phyloP scores from a whole-genome alignment of 2,113 vertebrate species.

The Tachysurus vachellii region DNA sequence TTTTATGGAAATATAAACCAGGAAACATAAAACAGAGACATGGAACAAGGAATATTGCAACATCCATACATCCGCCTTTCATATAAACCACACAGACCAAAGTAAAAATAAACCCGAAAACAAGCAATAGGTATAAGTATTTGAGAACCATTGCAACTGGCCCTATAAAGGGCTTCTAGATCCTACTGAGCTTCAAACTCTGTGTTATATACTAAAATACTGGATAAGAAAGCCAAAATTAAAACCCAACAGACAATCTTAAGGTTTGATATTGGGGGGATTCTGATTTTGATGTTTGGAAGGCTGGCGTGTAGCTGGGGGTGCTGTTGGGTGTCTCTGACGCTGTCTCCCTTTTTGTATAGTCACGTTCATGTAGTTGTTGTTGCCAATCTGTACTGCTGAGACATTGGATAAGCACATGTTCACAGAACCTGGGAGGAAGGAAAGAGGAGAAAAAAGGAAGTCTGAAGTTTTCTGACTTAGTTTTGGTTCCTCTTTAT shows the following conservation, averaged over 20 bases:
- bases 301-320: constrained; percentile 32
- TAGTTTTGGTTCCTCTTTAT: not conserved
- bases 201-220: not conserved
- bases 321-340: constrained; percentile 64
- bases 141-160: not conserved
- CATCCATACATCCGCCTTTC: not conserved
- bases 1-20: not conserved
- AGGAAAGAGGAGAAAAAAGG: not conserved
- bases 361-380: constrained; percentile 55
- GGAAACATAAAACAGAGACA: not conserved
- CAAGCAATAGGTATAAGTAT: not conserved
- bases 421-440: not conserved
- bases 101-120: not conserved
- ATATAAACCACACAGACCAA: not conserved
- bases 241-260: not conserved
- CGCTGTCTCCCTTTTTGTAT: not conserved
- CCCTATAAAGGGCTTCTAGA: not conserved
- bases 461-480: not conserved
- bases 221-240: not conserved
- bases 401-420: constrained; percentile 39
- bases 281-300: not conserved
- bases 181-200: not conserved
- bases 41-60: not conserved
- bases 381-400: constrained; percentile 59
- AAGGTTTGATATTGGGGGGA: not conserved